Base-by-base conservation (phyloP, 2,797 vertebrate species). In the Platyrinchus mystaceus region DNA sequence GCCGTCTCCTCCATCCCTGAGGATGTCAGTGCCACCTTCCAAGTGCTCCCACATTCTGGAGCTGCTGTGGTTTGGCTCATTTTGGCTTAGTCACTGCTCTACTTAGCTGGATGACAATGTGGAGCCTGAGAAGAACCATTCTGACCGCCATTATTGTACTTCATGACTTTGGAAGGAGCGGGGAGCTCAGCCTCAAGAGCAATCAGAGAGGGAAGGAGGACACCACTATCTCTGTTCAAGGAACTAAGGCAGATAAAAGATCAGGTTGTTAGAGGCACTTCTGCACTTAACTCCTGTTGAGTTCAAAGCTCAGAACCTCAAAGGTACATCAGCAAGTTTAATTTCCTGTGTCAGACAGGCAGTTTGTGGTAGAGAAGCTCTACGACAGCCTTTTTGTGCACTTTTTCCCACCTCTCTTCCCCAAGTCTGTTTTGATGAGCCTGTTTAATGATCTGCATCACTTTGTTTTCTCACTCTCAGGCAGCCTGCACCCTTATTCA, bases 291-390 rank as follows among this genome's bases (percentile, higher is more conserved):
- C 30, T 59, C 20, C 60, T 56, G 6, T 32, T 55, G 53, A 81
- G 49, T 81, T 93, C 93, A 89, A 87, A 92, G 89, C 55, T n/a
- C 84, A 68, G 41, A 80, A 88, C 36, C 83, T 74, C 77, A 84
- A 89, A 89, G 68, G 62, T 77, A 66, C 76, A 86, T 91, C 89
- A 94, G 73, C 39, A 87, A 69, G 24, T 84, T 91, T 88, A 59
- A n/a, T 76, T 94, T 96, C 91, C 90, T 84, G 83, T 4, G 19
- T 58, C 76, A 91, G 82, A 94, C 79, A 68, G 0, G 3, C 49
- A 73, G 62, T 50, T 64, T 55, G 69, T 28, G 66, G 69, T 28
- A 50, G 7, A 84, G 47, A 64, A 71, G 58, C 52, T 41, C 76
- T 83, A 26, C 21, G 41, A 41, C 6, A 36, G 53, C n/a, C 32